phyloP scores from a whole-genome alignment of 2,797 vertebrate genomes.

The Cynopterus sphinx region DNA sequence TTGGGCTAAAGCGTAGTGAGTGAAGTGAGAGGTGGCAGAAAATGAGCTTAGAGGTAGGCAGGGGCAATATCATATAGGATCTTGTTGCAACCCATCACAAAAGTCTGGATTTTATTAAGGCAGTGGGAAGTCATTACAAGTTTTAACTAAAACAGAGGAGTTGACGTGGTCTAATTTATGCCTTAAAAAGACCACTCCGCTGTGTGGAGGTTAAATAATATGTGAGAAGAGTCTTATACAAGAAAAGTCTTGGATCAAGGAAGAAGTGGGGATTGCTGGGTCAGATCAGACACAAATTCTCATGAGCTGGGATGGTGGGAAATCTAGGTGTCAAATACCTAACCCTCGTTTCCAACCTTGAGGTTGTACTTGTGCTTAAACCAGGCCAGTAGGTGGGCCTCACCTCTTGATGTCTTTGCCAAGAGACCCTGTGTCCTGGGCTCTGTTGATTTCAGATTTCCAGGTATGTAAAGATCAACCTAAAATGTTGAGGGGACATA shows the following conservation, averaged over 20 bases:
- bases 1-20: neutral
- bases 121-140: neutral
- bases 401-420: neutral
- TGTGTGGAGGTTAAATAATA: neutral
- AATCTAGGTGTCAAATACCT: neutral
- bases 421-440: neutral
- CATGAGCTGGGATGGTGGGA: neutral
- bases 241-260: neutral
- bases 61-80: rapidly evolving
- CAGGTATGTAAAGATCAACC: neutral
- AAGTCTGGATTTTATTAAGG: neutral
- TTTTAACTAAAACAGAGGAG: neutral
- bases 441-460: neutral
- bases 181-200: neutral
- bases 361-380: neutral
- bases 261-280: neutral
- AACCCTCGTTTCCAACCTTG: neutral
- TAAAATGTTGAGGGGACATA: neutral
- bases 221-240: neutral
- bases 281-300: neutral
- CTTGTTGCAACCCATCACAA: neutral
- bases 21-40: neutral
- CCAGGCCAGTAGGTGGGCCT: neutral
- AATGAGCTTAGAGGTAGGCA: neutral
- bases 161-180: neutral